Evolutionary conservation across 1,140 invertebrate genomes (phyloP), one percentile per base, ranked within the genome.

Genomic region (Drosophila persimilis): DNA sequence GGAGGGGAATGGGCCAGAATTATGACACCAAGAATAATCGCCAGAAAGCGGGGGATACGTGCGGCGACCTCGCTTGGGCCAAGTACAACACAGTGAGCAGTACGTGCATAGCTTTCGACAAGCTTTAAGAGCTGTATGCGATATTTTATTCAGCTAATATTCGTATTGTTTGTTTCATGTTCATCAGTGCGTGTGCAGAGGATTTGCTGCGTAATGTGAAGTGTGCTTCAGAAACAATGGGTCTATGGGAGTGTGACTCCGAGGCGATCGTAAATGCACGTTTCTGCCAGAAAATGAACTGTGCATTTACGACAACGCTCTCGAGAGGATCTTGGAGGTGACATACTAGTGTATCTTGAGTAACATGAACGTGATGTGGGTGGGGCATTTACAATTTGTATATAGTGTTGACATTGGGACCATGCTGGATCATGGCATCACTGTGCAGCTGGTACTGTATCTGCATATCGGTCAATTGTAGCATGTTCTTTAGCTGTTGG

Each of bases 381-480:
- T 2, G 13, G 9, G 43, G 22, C 15, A 15, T 45, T 41, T 73
- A 86, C 70, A 81, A 48, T 47, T 65, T 78, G 43, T 96, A 97
- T 48, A 95, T 94, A 90, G 95, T 95, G 93, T 96, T 97, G 24
- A 96, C 95, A 83, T 94, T 94, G 47, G 96, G 97, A 71, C 96
- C 95, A 78, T 95, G 93, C 92, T 97, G 97, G 6, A 94, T 94
- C 93, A 96, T 96, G 24, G 96, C 96, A 92, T 98, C 97, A 91
- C 94, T 94, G 90, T 98, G 97, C 58, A 95, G 92, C 93, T 98
- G 95, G 90, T 96, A 97, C 46, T 93, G 94, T n/a, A 88, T 95
- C 52, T 65, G 91, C 91, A 84, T 67, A 6, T 63, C 66, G 22
- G 59, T 92, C 91, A 90, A 72, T 26, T 46, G 95, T 51, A 98